phyloP scores from a whole-genome alignment of 2,113 vertebrate species.

The Bos taurus region ARS-UCD2.0 NC_037329.1:61488501-61489000 shows the following conservation, averaged over 20 bases:
- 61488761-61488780: neutral
- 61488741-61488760: neutral
- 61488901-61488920: neutral
- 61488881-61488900: neutral
- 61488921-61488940: neutral
- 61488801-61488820: neutral
- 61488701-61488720: neutral
- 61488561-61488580: neutral
- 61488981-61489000: neutral
- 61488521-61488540: neutral
- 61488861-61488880: neutral
- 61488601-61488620: neutral
- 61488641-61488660: neutral
- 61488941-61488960: neutral
- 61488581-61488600: neutral
- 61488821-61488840: neutral
- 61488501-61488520: neutral
- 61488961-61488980: neutral
- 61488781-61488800: neutral
- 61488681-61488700: neutral
- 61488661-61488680: neutral
- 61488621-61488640: neutral
- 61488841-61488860: neutral
- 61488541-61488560: neutral
- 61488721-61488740: neutral